Conservation (phyloP, 2,888 invertebrate genomes). For the Drosophila mulleri region DNA sequence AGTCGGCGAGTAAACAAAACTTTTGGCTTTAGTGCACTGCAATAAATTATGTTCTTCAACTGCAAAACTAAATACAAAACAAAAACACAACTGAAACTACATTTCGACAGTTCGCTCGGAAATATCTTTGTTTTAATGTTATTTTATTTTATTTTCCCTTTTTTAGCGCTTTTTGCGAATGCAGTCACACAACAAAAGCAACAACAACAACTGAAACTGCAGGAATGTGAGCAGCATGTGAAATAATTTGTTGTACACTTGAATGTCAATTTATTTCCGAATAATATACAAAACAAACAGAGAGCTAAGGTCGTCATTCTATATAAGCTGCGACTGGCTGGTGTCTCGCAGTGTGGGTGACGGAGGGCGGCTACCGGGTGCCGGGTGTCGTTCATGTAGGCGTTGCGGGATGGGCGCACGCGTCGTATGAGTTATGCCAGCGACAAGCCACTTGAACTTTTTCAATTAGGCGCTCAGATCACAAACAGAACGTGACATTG, state of each 20-base stretch:
- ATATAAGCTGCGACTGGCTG: conserved; percentile 3
- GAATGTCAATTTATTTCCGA: conserved; percentile 67
- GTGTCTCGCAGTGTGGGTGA: background rate
- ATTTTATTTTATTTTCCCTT: background rate
- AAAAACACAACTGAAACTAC: conserved; percentile 50
- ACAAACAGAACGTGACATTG: conserved; percentile 60
- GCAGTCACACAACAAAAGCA: conserved; percentile 1
- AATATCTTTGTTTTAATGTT: conserved; percentile 21
- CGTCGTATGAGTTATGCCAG: conserved; percentile 67
- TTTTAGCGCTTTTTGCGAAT: conserved; percentile 24
- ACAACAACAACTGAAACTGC: conserved; percentile 17
- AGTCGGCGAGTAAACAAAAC: conserved; percentile 58
- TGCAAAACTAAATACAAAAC: conserved; percentile 66
- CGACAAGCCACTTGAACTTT: conserved; percentile 62
- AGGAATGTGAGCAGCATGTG: conserved; percentile 17
- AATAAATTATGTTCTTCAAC: conserved; percentile 73
- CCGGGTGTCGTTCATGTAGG: conserved; percentile 14
- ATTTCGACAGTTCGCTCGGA: conserved; percentile 34
- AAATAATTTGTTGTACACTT: conserved; percentile 61
- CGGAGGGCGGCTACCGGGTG: background rate
- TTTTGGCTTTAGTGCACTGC: conserved; percentile 51
- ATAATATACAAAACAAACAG: conserved; percentile 31
- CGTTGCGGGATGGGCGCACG: conserved; percentile 33
- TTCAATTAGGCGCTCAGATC: conserved; percentile 66
- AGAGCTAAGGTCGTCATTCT: conserved; percentile 21